Evolutionary conservation across 2,797 vertebrate species (phyloP).

Genomic region (Prunella strophiata): DNA sequence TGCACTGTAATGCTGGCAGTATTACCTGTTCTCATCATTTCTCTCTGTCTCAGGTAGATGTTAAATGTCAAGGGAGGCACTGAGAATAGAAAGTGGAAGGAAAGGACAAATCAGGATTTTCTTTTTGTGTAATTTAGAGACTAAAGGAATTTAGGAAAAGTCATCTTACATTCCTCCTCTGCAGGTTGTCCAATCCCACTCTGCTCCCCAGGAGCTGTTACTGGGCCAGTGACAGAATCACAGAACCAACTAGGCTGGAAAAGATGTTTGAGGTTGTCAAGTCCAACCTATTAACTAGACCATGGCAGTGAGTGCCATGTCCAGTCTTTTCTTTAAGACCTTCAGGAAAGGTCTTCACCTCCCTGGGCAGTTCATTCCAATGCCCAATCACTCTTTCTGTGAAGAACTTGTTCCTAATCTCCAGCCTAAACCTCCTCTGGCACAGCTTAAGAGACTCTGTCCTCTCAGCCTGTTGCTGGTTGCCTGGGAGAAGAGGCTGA

Average conservation of each 20-base stretch:
- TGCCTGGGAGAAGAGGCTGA: background rate
- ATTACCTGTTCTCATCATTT: background rate
- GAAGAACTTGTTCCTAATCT: background rate
- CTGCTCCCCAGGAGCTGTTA: background rate
- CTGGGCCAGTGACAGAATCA: background rate
- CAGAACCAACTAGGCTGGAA: background rate
- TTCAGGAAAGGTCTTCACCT: background rate
- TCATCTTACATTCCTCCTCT: background rate
- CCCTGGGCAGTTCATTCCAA: background rate
- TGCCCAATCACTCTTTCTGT: background rate
- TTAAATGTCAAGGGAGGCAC: background rate
- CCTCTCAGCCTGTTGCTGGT: rapidly evolving
- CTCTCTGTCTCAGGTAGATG: background rate
- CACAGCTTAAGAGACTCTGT: background rate
- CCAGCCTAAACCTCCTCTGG: background rate
- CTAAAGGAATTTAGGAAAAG: background rate
- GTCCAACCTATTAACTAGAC: background rate
- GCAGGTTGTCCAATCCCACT: background rate
- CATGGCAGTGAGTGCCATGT: background rate
- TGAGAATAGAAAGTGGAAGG: background rate
- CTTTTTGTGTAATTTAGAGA: background rate
- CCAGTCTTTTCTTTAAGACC: background rate
- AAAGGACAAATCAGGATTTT: background rate
- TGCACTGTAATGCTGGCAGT: background rate
- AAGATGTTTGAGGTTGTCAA: background rate